phyloP scores from a whole-genome alignment of 2,797 vertebrate species.

The Pantherophis alleghaniensis region DNA sequence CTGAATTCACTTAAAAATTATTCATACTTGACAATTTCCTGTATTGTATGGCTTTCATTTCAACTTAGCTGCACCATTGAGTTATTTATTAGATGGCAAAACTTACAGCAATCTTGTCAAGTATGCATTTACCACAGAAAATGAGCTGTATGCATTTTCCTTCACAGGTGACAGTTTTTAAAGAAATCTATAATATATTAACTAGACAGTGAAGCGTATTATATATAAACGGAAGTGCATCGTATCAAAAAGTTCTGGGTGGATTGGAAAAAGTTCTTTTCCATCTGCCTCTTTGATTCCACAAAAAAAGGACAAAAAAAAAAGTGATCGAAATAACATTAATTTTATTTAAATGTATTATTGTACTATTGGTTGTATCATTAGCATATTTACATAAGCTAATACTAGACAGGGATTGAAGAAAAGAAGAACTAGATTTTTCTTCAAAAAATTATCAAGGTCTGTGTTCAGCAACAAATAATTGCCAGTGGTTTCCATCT shows the following conservation, averaged over 20 bases:
- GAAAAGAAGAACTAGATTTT: background rate
- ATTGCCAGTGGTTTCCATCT: background rate
- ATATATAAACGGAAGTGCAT: background rate
- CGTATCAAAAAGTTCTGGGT: background rate
- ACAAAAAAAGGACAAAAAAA: background rate
- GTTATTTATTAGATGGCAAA: background rate
- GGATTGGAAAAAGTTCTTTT: background rate
- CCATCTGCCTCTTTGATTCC: background rate
- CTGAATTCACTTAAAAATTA: background rate
- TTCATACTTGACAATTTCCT: background rate
- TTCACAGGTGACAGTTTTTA: background rate
- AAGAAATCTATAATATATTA: background rate
- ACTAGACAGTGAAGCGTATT: background rate
- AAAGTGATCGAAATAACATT: background rate
- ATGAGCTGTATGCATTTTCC: background rate
- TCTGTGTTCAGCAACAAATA: background rate
- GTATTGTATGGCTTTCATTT: background rate
- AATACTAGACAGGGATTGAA: background rate
- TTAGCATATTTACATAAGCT: background rate
- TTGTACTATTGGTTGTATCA: background rate
- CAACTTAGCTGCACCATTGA: background rate
- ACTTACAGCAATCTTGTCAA: background rate
- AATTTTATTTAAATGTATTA: background rate
- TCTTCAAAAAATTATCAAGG: background rate
- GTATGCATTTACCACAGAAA: background rate